Conservation (phyloP, 2,113 vertebrate species). For the Neodon shergylaensis region DNA sequence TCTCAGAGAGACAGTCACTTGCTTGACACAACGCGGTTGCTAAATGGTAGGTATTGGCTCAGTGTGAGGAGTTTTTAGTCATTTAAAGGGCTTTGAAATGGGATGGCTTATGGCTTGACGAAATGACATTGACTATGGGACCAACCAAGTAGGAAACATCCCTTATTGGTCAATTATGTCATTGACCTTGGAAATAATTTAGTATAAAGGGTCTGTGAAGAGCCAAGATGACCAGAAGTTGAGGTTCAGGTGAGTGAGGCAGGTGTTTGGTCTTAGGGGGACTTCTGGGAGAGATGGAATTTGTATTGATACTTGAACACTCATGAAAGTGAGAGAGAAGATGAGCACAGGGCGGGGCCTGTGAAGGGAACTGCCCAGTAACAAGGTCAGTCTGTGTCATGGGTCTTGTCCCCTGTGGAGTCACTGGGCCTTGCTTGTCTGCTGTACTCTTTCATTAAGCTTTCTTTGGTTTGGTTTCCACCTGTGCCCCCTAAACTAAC, state of each 20-base stretch:
- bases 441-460: too few relatives aligned
- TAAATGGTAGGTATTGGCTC: neutral
- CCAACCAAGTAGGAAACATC: neutral
- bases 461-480: neutral
- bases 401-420: neutral
- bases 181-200: neutral
- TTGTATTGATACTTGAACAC: neutral
- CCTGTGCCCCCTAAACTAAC: neutral
- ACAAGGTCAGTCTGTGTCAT: too few relatives aligned
- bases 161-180: neutral
- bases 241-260: neutral
- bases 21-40: neutral
- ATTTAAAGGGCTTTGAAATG: neutral
- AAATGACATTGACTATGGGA: neutral
- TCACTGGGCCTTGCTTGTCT: neutral
- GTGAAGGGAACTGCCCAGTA: neutral
- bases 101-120: neutral
- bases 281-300: neutral
- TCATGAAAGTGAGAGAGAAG: neutral
- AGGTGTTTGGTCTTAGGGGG: neutral
- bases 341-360: neutral
- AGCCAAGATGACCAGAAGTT: neutral
- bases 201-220: neutral
- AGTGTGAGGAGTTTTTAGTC: neutral
- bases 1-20: neutral